Evolutionary conservation across 2,113 vertebrate species (phyloP).

Genomic region (Cettia cetti): DNA sequence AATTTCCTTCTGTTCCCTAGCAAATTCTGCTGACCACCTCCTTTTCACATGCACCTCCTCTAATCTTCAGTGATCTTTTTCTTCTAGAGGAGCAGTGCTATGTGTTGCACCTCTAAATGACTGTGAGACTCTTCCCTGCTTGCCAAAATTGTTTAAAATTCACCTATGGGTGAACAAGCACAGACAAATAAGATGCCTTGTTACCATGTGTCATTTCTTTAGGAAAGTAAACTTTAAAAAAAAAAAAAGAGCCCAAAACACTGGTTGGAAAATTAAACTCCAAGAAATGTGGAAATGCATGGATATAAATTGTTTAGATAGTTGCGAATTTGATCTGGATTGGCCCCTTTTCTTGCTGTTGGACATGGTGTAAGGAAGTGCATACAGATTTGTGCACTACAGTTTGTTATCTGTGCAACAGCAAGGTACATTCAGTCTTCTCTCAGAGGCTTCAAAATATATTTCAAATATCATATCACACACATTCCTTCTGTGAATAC

Average conservation of each 20-base stretch:
- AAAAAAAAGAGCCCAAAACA: neutral
- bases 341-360: neutral
- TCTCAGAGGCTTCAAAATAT: neutral
- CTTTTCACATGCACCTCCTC: neutral
- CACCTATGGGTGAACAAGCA: neutral
- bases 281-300: neutral
- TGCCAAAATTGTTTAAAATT: neutral
- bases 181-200: neutral
- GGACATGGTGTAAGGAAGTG: neutral
- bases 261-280: neutral
- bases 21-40: neutral
- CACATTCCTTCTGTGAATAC: neutral
- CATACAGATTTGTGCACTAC: neutral
- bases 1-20: neutral
- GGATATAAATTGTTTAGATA: neutral
- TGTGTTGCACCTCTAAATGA: neutral
- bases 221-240: neutral
- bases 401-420: neutral
- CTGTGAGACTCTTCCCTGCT: neutral
- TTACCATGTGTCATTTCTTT: neutral
- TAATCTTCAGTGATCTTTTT: neutral
- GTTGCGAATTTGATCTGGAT: neutral
- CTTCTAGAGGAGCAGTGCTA: neutral
- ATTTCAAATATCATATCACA: neutral
- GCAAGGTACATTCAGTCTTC: neutral